Base-by-base conservation (phyloP, 2,113 vertebrate species). In the Ancistrus triradiatus region DNA sequence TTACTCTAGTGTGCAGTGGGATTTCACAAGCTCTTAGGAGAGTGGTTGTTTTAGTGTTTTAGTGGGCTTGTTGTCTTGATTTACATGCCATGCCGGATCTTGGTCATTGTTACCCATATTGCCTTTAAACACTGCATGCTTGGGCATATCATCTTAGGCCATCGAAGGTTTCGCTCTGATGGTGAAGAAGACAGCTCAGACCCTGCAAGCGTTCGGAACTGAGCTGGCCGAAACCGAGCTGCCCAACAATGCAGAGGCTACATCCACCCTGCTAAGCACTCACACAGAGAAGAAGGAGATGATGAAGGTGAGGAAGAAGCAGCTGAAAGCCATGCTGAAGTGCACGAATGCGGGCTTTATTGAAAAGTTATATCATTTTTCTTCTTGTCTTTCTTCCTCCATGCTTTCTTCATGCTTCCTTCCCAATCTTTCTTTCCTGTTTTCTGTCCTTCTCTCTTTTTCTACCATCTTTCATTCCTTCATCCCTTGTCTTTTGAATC, bases 221-320 rank as follows among this genome's bases (percentile, higher is more conserved):
- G 94, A 97, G 74, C 85, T 99, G 75, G 95, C 96, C 6, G 96
- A 98, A 76, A 96, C 93, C 0, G 94, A 98, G 44, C 86, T 98
- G 63, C 96, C 96, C 50, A 93, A 94, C 14, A 93, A 97, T 31
- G 89, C 89, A 17, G 87, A 89, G 28, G 89, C 92, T n/a, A 98
- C 94, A 0, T 86, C 74, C 69, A 57, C 75, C 21, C 91, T 98
- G 71, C 89, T 98, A 69, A 82, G 80, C 22, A 68, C 78, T 1
- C 96, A 99, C 83, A 89, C 85, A 0, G 86, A 82, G 74, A 97
- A 93, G 82, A 94, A 90, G 72, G 85, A 87, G 55, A 87, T 84
- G 70, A 95, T 92, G 81, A 99, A 98, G 94, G 96, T 96, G 68
- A 4, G 47, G 1, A 48, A 61, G n/a, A 28, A 49, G 3, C 25